Base-by-base conservation (phyloP, 2,888 invertebrate species). In the Ernsta delagoae region DNA sequence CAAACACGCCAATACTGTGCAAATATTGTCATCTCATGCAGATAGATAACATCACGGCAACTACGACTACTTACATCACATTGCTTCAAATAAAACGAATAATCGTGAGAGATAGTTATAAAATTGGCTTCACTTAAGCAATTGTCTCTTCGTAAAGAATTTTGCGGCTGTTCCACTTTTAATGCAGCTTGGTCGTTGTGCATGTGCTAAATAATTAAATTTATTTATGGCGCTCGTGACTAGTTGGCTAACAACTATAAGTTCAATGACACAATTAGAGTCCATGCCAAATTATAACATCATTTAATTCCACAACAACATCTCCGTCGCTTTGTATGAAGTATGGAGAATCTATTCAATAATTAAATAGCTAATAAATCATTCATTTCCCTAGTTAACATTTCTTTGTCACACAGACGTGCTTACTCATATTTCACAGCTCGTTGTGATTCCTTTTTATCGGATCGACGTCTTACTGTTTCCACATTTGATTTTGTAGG, bases 211-310 rank as follows among this genome's bases (percentile, higher is more conserved):
- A 53, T 53, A 53, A 53, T 59, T 66, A 56, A 31, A 34, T 34
- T 34, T 57, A 68, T 62, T 43, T 36, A n/a, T 34, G 48, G 16
- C 56, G 57, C 63, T 62, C 68, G 68, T 50, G 62, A 57, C 68
- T 57, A 50, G 63, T 69, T 73, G 70, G 70, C 70, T 59, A 66
- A 69, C 71, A 70, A 65, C 69, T 70, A 65, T 68, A 73, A 59
- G 68, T 69, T 69, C 68, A 69, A 69, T 69, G 68, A 69, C 68
- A 69, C 68, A 63, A 61, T 67, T 61, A 68, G 48, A 50, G 57
- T 63, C 59, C 57, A 63, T 71, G 71, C 71, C 71, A 73, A 73
- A 73, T 70, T 71, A 67, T 73, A 66, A 71, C 69, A 69, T 73
- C 73, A 73, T 59, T 70, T 43, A 9, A 70, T 69, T 63, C 68